Evolutionary conservation across 2,113 vertebrate genomes (phyloP).

Genomic region (Mionectes macconnelli): DNA sequence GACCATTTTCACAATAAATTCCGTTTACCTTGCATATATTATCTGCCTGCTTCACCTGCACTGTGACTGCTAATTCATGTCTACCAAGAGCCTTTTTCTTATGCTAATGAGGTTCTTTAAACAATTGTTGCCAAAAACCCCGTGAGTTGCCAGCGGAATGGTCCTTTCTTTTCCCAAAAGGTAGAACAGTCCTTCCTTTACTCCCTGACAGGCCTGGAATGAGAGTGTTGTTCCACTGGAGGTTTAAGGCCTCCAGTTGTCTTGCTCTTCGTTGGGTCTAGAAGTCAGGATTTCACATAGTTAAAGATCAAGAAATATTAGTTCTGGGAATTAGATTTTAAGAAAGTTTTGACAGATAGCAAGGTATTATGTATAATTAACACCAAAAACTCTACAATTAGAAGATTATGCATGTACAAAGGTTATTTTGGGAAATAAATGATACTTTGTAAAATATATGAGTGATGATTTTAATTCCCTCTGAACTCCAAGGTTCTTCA

Average conservation of each 20-base stretch:
- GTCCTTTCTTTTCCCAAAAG: not conserved
- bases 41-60: constrained; percentile 36
- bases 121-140: constrained; percentile 41
- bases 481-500: not conserved
- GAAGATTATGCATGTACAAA: not conserved
- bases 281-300: not conserved
- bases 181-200: not conserved
- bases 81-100: constrained; percentile 36
- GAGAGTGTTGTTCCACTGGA: not conserved
- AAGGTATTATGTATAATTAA: constrained; percentile 6
- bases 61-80: constrained; percentile 40
- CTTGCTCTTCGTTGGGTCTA: not conserved
- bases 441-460: not conserved
- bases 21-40: constrained; percentile 30
- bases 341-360: not conserved
- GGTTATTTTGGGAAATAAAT: not conserved
- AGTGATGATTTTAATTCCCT: not conserved
- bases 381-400: not conserved
- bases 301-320: constrained; percentile 1
- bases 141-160: not conserved
- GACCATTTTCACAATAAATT: not conserved
- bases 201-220: not conserved
- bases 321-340: not conserved
- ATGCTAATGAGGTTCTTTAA: constrained; percentile 54
- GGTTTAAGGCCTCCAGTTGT: not conserved